Evolutionary conservation across 1,140 invertebrate species (phyloP), one percentile per base, ranked within the genome.

Genomic region (Ruditapes philippinarum): DNA sequence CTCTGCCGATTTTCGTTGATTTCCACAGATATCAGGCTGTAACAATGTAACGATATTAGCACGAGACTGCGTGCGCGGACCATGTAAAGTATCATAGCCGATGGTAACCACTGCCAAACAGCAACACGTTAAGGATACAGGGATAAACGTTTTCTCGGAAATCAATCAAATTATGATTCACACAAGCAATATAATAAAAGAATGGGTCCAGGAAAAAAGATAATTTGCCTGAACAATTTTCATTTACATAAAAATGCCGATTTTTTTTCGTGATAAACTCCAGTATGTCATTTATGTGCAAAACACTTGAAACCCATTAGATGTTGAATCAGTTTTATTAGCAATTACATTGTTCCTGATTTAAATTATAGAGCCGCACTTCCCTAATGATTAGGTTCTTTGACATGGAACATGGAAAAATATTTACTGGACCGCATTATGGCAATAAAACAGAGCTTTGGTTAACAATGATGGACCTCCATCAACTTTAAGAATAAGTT

Each of bases 121-220:
- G 57, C n/a, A 62, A 62, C 57, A 28, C 25, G 7, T 4, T 14
- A 17, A 28, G 65, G 65, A 70, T 70, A 70, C 28, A 70, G 65
- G 36, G 65, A 70, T 70, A 70, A 70, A 70, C 38, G 65, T 40
- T 70, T 38, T 70, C 25, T 33, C 65, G 33, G 22, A 70, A 70
- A 70, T 70, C 65, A 70, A 70, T 70, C 65, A 38, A 70, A 70
- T 70, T 70, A 70, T 70, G 65, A 70, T 38, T 70, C 65, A 70
- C 38, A 70, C 65, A 12, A 70, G 65, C 65, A 38, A 70, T 70
- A 70, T 38, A 36, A n/a, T n/a, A n/a, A n/a, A n/a, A n/a, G n/a
- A n/a, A 38, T 31, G 2, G 0, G 25, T 17, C 33, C 65, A 31
- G 1, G 65, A 57, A 33, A 38, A 38, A 70, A 70, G 65, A 70